phyloP scores from a whole-genome alignment of 2,113 vertebrate species.

The Cebidichthys violaceus region DNA sequence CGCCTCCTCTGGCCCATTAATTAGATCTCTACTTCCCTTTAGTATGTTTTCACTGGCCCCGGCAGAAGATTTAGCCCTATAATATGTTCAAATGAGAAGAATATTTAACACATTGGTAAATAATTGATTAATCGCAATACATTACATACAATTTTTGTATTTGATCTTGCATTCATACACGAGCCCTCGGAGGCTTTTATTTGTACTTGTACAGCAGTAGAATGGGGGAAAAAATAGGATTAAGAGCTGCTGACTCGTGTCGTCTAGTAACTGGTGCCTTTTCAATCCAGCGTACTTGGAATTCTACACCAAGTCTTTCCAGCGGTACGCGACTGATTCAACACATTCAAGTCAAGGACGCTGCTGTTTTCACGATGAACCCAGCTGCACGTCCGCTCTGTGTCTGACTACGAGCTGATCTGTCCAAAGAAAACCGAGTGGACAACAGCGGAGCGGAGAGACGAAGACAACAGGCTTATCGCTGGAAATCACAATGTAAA shows the following conservation, averaged over 20 bases:
- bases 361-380: not conserved
- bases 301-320: conserved; percentile 1
- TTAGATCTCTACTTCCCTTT: not conserved
- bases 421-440: not conserved
- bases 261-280: conserved; percentile 21
- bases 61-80: not conserved
- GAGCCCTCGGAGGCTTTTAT: not conserved
- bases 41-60: not conserved
- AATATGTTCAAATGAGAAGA: not conserved
- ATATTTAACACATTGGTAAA: not conserved
- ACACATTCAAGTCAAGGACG: not conserved
- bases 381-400: not conserved
- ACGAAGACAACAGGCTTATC: not conserved
- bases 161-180: not conserved
- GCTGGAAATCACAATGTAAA: not conserved
- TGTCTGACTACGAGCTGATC: not conserved
- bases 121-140: not conserved
- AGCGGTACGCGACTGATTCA: not conserved
- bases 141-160: not conserved
- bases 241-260: conserved; percentile 34
- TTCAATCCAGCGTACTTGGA: conserved; percentile 24
- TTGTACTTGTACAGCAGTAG: not conserved
- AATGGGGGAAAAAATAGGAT: conserved; percentile 1
- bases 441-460: not conserved
- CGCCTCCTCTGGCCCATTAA: not conserved